phyloP scores from a whole-genome alignment of 2,888 invertebrate genomes.

The Atherix ibis region DNA sequence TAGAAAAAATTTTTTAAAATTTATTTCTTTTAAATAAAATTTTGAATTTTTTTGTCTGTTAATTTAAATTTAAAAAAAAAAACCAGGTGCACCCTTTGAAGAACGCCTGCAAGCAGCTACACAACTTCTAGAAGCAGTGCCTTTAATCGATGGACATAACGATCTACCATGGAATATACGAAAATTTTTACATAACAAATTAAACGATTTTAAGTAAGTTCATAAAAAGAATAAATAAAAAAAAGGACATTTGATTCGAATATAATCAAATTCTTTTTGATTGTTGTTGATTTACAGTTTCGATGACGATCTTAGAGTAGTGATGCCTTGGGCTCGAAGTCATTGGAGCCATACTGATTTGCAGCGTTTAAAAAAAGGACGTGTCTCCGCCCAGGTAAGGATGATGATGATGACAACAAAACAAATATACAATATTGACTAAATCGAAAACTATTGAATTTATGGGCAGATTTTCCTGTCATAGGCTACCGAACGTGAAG shows the following conservation, averaged over 20 bases:
- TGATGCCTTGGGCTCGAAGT: conserved; percentile 54
- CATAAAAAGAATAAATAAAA: neutral
- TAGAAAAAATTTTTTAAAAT: no score
- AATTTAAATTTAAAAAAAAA: neutral
- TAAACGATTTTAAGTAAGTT: conserved; percentile 60
- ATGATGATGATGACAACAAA: no score
- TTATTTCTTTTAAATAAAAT: no score
- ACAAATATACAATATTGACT: no score
- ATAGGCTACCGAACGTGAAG: neutral
- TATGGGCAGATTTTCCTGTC: neutral
- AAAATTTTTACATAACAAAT: conserved; percentile 75
- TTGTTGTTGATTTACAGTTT: no score
- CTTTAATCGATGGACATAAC: conserved; percentile 75
- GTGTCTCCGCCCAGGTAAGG: conserved; percentile 61
- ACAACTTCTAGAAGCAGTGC: conserved; percentile 57
- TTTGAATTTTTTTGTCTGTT: no score
- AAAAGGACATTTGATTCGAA: neutral
- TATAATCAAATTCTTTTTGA: no score
- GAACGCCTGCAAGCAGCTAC: conserved; percentile 59
- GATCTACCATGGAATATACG: conserved; percentile 84
- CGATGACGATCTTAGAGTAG: conserved; percentile 48
- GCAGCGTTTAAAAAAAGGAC: conserved; percentile 52
- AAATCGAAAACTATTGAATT: no score
- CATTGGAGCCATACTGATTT: conserved; percentile 71
- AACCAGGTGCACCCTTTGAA: conserved; percentile 51